Percentiles rank a stretch among this genome's conserved stretches.
These are phyloP conservation scores for Eumeta japonica DNA, from an alignment of 1,140 invertebrate species.

Conservation along the genomic window DNA sequence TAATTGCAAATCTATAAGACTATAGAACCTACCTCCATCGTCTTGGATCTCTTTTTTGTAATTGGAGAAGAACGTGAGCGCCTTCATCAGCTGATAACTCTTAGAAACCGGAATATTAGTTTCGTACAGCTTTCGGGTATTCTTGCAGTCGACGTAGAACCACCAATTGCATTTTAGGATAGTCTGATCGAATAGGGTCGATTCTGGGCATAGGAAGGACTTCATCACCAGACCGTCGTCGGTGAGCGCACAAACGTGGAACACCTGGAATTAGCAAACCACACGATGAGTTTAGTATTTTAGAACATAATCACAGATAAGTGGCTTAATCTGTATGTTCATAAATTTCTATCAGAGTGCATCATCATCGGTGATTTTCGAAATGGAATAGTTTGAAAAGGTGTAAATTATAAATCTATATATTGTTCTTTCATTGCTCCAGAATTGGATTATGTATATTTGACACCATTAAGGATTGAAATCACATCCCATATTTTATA, in stretches of 20 bases:
- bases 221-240: conserved; percentile 86
- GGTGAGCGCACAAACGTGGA: conserved; percentile 86
- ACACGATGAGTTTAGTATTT: no score
- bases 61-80: conserved; percentile 78
- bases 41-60: conserved; percentile 67
- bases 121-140: conserved; percentile 72
- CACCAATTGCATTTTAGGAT: conserved; percentile 90
- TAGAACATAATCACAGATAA: no score
- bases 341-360: no score
- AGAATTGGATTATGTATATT: no score
- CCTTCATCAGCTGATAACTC: conserved; percentile 88
- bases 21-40: conserved; percentile 13
- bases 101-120: conserved; percentile 88
- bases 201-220: conserved; percentile 85
- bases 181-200: conserved; percentile 84
- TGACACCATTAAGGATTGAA: no score
- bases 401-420: no score
- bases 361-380: no score
- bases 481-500: no score
- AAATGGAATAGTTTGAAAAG: no score
- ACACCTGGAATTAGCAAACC: conserved; percentile 81
- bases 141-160: conserved; percentile 87
- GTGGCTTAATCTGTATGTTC: no score
- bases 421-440: no score
- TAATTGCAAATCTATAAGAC: background rate